These are phyloP conservation scores for Folsomia manolachei DNA, from an alignment of 2,888 invertebrate genomes.

Conservation along the genomic window DNA sequence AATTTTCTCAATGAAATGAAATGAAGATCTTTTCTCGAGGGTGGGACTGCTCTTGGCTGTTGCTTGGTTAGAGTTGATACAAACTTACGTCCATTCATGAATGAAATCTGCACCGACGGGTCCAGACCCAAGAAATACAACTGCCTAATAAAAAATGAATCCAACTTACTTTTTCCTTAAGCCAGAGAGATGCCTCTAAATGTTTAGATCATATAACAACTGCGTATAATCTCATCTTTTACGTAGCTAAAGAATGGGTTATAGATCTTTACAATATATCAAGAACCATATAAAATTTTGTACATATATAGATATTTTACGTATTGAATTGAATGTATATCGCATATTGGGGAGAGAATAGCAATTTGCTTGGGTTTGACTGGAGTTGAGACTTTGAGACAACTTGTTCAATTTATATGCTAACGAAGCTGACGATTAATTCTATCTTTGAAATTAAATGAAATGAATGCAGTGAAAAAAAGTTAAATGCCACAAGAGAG, in stretches of 20 bases:
- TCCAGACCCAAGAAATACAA: slow-evolving; percentile 24
- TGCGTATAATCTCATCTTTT: too few species aligned
- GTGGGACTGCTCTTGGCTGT: neutral
- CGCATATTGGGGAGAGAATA: too few species aligned
- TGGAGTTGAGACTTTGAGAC: neutral
- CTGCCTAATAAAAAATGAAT: neutral
- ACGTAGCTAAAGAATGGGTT: too few species aligned
- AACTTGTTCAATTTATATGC: slow-evolving; percentile 42
- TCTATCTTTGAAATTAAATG: too few species aligned
- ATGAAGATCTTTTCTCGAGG: slow-evolving; percentile 8
- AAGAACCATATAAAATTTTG: neutral
- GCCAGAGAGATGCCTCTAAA: neutral
- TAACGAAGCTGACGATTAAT: slow-evolving; percentile 33
- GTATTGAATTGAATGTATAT: too few species aligned
- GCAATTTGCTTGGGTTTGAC: too few species aligned
- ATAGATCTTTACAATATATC: neutral
- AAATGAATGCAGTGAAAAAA: slow-evolving; percentile 9
- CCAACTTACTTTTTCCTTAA: too few species aligned
- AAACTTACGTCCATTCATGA: slow-evolving; percentile 32
- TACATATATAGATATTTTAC: too few species aligned
- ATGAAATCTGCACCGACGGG: slow-evolving; percentile 39
- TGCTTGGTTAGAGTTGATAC: slow-evolving; percentile 2
- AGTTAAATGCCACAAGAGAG: slow-evolving; percentile 12
- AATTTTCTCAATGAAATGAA: neutral
- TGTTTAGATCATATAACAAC: too few species aligned